Evolutionary conservation across 1,140 invertebrate genomes (phyloP), one percentile per base, ranked within the genome.

Genomic region (Nixonia krombeini): DNA sequence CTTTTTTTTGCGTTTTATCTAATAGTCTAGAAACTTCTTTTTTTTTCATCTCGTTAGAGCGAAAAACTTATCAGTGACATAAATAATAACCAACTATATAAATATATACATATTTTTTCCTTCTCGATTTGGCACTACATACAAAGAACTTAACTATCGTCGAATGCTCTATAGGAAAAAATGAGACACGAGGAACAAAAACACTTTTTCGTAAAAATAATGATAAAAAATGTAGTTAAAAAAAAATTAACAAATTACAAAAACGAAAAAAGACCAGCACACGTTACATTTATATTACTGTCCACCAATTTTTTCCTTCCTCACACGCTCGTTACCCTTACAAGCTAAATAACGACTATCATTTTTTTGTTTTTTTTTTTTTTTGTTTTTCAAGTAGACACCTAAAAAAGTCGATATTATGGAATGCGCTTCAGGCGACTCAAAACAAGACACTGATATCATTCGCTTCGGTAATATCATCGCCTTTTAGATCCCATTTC

Each of bases 361-460:
- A 58, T 61, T 35, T 58, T 37, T 51, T 52, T 41, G 23, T 57
- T 23, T 68, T 9, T 56, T 45, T 18, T 26, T 29, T 66, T 42
- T 37, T 45, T 55, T 55, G 17, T 56, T 61, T 57, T 51, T 44
- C 45, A 18, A 40, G 16, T 17, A 40, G 37, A 18, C 37, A 18
- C n/a, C 18, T 37, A 37, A 37, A 6, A 37, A 15, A 37, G 17
- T 64, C 18, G 23, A 61, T 59, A 69, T 58, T 65, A 59, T 73
- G 71, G 71, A 73, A 73, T 73, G 69, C 65, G 66, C 42, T 64
- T 58, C 44, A 72, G 65, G 63, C 52, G 52, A 56, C 55, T 50
- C 50, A 40, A 40, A 40, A 40, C 15, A 21, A 18, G 16, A 21
- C 33, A 35, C 9, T 18, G 15, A 18, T 17, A 40, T 2, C 17